Conservation (phyloP, 2,113 vertebrate species). For the Puffinus mauretanicus region DNA sequence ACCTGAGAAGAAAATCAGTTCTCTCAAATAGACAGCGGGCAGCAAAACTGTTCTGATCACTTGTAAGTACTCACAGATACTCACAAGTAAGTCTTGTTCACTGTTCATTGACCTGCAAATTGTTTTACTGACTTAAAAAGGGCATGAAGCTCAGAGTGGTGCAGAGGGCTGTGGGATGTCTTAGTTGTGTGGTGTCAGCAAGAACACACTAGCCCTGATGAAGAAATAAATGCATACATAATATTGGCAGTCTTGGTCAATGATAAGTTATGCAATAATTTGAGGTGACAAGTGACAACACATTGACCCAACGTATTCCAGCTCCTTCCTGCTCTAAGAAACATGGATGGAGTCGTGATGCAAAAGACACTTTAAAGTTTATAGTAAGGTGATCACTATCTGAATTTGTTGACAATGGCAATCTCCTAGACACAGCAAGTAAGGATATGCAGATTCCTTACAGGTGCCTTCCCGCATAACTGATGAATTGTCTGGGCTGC, state of each 20-base stretch:
- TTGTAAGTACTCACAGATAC: not conserved
- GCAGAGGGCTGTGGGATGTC: not conserved
- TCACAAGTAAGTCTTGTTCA: not conserved
- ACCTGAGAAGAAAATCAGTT: not conserved
- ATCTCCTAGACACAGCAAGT: not conserved
- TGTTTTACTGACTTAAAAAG: not conserved
- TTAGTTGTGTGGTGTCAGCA: not conserved
- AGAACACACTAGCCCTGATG: not conserved
- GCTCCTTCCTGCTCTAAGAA: not conserved
- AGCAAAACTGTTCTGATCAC: not conserved
- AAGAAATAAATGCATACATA: not conserved
- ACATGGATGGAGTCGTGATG: not conserved
- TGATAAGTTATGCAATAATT: conserved; percentile 32
- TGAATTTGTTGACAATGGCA: not conserved
- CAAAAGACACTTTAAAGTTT: not conserved
- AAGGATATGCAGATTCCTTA: not conserved
- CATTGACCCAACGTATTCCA: not conserved
- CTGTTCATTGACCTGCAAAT: not conserved
- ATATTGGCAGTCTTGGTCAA: not conserved
- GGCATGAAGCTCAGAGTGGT: not conserved
- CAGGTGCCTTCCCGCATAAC: not conserved
- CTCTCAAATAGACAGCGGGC: not conserved
- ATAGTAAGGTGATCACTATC: not conserved
- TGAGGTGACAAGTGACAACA: conserved; percentile 21
- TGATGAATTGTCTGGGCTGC: not conserved